Conservation (phyloP, 2,797 vertebrate species). For the Agapornis canus region DNA sequence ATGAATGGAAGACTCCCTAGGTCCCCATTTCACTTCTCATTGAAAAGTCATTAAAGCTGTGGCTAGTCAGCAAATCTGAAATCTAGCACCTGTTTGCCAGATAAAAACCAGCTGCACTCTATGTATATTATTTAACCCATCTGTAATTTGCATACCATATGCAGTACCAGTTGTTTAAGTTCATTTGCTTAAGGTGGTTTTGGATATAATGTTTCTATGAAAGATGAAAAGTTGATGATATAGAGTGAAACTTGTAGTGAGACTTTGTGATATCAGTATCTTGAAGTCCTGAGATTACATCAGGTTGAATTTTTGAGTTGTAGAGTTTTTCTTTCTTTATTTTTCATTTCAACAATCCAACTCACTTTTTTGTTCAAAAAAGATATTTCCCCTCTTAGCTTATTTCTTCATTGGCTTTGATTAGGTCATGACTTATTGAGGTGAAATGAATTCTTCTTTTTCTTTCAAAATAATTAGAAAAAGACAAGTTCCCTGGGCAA, state of each 20-base stretch:
- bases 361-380: neutral
- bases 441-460: neutral
- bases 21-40: constrained; percentile 10
- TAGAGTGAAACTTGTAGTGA: neutral
- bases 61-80: constrained; percentile 62
- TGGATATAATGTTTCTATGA: neutral
- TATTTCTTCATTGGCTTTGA: neutral
- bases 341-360: neutral
- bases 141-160: constrained; percentile 25
- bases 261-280: neutral
- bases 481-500: neutral
- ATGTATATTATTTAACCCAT: constrained; percentile 25
- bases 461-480: neutral
- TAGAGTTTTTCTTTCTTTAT: neutral
- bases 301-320: neutral
- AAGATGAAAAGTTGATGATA: neutral
- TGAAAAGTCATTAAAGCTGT: constrained; percentile 57
- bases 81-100: constrained; percentile 56
- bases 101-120: constrained; percentile 31
- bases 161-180: neutral
- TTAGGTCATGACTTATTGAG: neutral
- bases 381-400: neutral
- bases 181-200: neutral
- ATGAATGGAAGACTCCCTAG: constrained; percentile 37
- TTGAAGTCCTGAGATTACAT: neutral